Evolutionary conservation across 2,797 vertebrate species (phyloP), one percentile per base, ranked within the genome.

Genomic region (Sciurus vulgaris): DNA sequence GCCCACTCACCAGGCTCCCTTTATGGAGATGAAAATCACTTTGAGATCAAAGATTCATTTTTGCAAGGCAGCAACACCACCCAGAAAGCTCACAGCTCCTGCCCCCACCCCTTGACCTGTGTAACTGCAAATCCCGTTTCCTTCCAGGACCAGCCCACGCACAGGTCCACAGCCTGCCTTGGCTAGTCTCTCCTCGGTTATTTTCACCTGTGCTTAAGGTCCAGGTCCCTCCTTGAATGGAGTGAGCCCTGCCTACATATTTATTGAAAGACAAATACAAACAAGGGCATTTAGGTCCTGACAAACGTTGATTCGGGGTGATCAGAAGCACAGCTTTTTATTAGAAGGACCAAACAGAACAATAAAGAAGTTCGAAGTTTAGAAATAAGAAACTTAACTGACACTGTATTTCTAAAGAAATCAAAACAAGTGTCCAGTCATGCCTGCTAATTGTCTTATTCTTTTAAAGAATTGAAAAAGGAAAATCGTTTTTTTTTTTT

Each of bases 1-100:
- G 99, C 99, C 99, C 99, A 99, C n/a, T 99, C 99, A 17, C 99
- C 99, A 69, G 99, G 99, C 97, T 99, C 99, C 97, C 99, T 99
- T 97, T 51, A 89, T 78, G 93, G 97, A 98, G 67, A 94, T 24
- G 89, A 94, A 63, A 73, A 86, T 51, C 30, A 15, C n/a, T 59
- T 88, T 51, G 14, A 83, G 79, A 35, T 90, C 51, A 51, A 54
- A 83, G 14, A 47, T 56, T 83, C 26, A 14, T 5, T 84, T 61
- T 54, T 2, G 18, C 70, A 86, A 76, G 5, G 69, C 33, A 82
- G 41, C 38, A 63, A 51, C 11, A 74, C 10, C 41, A 44, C 6
- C 18, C 11, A 38, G 30, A 47, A 33, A 41, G 69, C 8, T 26
- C n/a, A 33, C 33, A 49, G 56, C 56, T 17, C 67, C 49, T 20